Evolutionary conservation across 2,797 vertebrate species (phyloP).

Genomic region (Myoxocephalus aenaeus): DNA sequence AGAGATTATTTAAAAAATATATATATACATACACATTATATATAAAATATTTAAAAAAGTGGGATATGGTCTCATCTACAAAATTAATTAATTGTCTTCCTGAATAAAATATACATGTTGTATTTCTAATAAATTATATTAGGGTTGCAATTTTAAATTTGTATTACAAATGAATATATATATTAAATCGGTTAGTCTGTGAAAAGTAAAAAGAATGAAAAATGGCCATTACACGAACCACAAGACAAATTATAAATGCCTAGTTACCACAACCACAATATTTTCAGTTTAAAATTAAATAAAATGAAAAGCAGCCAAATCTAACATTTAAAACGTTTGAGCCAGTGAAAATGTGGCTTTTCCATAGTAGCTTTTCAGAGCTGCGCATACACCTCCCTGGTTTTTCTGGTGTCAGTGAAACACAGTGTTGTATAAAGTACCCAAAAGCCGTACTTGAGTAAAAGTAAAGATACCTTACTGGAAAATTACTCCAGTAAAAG

Average conservation of each 20-base stretch:
- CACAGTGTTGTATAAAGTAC: too few species aligned
- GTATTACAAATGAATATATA: not conserved
- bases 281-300: not conserved
- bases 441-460: too few species aligned
- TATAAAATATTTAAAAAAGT: too few species aligned
- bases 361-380: not conserved
- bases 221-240: not conserved
- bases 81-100: not conserved
- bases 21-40: not conserved
- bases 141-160: not conserved
- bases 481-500: too few species aligned
- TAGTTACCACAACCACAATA: not conserved
- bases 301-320: not conserved
- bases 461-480: too few species aligned
- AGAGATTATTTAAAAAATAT: not conserved
- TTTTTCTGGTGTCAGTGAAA: constrained; percentile 13
- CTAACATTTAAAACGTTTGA: not conserved
- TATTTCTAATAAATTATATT: not conserved
- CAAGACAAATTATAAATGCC: not conserved
- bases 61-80: constrained; percentile 13
- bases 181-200: not conserved
- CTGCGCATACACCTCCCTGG: not conserved
- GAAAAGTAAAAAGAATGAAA: not conserved
- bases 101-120: not conserved
- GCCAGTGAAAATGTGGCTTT: not conserved